Conservation (phyloP, 2,797 vertebrate genomes). For the Anguilla anguilla region DNA sequence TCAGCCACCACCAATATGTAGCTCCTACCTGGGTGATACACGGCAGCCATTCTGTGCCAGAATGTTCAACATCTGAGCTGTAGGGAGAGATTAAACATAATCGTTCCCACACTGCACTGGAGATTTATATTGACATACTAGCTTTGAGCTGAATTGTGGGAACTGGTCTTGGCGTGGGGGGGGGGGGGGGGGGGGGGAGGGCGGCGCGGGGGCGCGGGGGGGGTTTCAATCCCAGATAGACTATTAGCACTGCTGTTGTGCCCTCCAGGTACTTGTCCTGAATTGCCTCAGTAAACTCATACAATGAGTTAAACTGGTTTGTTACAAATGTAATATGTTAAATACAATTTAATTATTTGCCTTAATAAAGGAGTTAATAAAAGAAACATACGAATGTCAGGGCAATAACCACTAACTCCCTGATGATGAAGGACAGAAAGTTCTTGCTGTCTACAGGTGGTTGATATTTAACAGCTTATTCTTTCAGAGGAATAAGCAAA, state of each 20-base stretch:
- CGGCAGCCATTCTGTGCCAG: not conserved
- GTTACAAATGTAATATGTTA: not conserved
- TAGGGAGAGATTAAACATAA: not conserved
- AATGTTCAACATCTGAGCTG: not conserved
- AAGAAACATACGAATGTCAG: too few relatives aligned
- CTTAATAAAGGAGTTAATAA: not conserved
- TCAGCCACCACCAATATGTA: not conserved
- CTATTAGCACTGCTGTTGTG: not conserved
- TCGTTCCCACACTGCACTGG: not conserved
- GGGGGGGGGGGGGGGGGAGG: too few relatives aligned
- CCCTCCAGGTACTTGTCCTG: not conserved
- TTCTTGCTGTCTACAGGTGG: not conserved
- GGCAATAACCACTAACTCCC: not conserved
- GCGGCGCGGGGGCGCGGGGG: too few relatives aligned
- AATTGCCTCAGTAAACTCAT: not conserved
- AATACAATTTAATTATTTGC: not conserved
- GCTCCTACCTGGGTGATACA: not conserved
- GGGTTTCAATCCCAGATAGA: not conserved
- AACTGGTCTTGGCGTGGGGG: not conserved
- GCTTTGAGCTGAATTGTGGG: not conserved
- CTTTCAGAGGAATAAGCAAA: not conserved
- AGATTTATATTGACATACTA: not conserved
- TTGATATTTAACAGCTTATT: not conserved
- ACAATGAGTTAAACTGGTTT: not conserved
- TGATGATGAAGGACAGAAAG: not conserved